Base-by-base conservation (phyloP, 2,888 invertebrate genomes). In the Eupithecia insigniata region DNA sequence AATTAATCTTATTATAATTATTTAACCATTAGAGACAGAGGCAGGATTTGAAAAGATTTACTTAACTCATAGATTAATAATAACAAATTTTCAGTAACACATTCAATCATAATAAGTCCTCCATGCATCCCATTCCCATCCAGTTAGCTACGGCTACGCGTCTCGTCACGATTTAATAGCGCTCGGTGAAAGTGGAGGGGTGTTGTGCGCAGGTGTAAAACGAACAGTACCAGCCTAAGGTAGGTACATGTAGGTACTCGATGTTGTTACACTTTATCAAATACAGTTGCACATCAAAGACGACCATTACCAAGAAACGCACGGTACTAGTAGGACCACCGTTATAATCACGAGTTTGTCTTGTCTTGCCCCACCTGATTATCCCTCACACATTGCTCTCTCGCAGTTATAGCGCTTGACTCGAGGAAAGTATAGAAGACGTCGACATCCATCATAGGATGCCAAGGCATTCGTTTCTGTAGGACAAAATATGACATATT, bases 301-400 rank as follows among this genome's bases (percentile, higher is more conserved):
- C 36, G 51, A 12, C 22, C 51, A 51, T 51, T 70, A 66, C 73
- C 70, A 55, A 70, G 66, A 71, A 72, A 30, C 62, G 55, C 67
- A 46, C 32, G 6, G 43, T 12, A 34, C 70, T 28, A 65, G 61
- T 70, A 66, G 18, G 61, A 65, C 70, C 70, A 65, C 70, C 70
- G 70, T 73, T 73, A 73, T 43, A 67, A 70, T 46, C 60, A 68
- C 62, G 62, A 28, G 64, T 62, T 69, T 51, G 65, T 70, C 60
- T 73, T 34, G 66, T 64, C 43, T 32, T 22, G 26, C n/a, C 36
- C 58, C 32, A 36, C 58, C 58, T 67, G 69, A 69, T 67, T 64
- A 72, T 66, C 61, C n/a, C 72, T 69, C 7, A 43, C 66, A 61
- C 61, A 28, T 55, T 28, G 30, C 60, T 60, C 60, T 28, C 28